Evolutionary conservation across 2,888 invertebrate genomes (phyloP).

Genomic region (Andrena praecox): DNA sequence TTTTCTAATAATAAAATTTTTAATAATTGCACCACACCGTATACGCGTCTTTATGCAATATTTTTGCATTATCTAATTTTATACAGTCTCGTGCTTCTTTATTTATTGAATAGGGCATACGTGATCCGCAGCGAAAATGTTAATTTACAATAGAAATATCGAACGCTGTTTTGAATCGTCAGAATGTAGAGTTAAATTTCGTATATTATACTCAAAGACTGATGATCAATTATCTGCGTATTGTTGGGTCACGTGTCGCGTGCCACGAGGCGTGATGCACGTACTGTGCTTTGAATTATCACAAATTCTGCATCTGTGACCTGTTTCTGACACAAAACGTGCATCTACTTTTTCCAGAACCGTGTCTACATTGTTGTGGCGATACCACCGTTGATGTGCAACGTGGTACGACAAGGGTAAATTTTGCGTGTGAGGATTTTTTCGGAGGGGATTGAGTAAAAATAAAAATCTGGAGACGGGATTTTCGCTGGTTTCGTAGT

Average conservation of each 20-base stretch:
- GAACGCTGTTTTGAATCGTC: background rate
- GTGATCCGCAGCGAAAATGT: background rate
- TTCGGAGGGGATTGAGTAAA: background rate
- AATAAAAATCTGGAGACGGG: no score
- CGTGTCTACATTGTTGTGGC: background rate
- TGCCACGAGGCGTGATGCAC: background rate
- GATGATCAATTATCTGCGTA: conserved; percentile 5
- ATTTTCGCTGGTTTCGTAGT: background rate
- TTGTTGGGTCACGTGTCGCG: conserved; percentile 4
- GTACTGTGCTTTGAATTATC: conserved; percentile 25
- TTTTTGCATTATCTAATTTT: background rate
- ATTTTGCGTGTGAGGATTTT: background rate
- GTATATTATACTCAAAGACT: background rate
- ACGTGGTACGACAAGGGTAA: no score
- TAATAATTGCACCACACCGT: background rate
- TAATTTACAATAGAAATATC: background rate
- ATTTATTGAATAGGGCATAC: background rate
- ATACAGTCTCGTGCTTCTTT: background rate
- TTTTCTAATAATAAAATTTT: background rate
- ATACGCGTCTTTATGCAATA: background rate
- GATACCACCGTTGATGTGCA: background rate
- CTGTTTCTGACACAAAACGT: conserved; percentile 2
- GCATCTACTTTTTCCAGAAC: background rate
- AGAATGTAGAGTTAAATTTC: background rate
- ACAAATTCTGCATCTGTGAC: conserved; percentile 32